Conservation (phyloP, 2,113 vertebrate species). For the Nothocercus julius region DNA sequence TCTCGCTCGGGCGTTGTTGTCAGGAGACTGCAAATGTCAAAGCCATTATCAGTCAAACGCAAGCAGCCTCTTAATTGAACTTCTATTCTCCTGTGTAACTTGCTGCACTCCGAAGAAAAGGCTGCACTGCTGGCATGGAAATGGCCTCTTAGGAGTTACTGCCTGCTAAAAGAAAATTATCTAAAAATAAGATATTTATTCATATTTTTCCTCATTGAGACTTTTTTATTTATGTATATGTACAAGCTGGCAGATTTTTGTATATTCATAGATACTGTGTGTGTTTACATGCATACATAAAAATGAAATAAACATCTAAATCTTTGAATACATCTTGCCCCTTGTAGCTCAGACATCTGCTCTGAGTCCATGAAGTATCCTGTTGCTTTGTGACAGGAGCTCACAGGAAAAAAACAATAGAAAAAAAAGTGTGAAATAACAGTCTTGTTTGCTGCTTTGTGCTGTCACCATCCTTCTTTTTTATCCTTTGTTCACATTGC, state of each 20-base stretch:
- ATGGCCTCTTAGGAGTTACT: slow-evolving; percentile 24
- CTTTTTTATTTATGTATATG: rapidly evolving
- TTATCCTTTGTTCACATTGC: slow-evolving; percentile 53
- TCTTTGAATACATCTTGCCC: not conserved
- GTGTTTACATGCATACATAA: not conserved
- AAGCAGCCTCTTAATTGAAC: slow-evolving; percentile 66
- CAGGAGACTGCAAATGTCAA: slow-evolving; percentile 73
- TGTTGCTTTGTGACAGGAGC: not conserved
- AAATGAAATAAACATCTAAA: not conserved
- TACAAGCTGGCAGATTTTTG: not conserved
- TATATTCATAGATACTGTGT: not conserved
- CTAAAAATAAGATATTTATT: not conserved
- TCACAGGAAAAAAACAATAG: not conserved
- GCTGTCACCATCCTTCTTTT: slow-evolving; percentile 53
- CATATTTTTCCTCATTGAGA: not conserved
- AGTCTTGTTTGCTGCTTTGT: slow-evolving; percentile 26
- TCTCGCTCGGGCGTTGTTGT: slow-evolving; percentile 9
- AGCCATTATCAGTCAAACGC: slow-evolving; percentile 62
- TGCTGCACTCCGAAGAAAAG: slow-evolving; percentile 21
- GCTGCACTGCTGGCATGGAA: not conserved
- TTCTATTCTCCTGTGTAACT: slow-evolving; percentile 41
- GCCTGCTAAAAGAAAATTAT: slow-evolving; percentile 22
- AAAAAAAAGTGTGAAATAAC: not conserved
- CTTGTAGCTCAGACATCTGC: not conserved
- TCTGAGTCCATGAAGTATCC: not conserved